Evolutionary conservation across 1,140 invertebrate genomes (phyloP), one percentile per base, ranked within the genome.

Genomic region (Cheumatopsyche charites): DNA sequence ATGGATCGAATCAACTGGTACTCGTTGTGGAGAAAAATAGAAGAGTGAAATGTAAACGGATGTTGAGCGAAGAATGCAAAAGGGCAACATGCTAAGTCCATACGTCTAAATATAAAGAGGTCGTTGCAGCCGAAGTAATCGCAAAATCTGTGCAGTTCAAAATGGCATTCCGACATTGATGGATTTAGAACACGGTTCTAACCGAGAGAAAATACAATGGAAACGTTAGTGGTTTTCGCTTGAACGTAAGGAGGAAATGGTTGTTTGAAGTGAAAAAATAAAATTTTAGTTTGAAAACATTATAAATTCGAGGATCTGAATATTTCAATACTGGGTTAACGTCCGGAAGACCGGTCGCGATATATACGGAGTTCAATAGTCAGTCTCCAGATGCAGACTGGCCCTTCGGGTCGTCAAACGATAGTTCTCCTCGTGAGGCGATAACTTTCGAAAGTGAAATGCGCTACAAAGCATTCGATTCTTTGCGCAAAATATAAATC

Each of bases 301-400:
- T 9, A 9, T 4, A 36, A 36, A 36, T 3, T 36, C 9, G 43
- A 12, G 13, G 13, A 47, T 47, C 13, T 15, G 43, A 47, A 47
- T 47, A n/a, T 15, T 15, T 47, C 3, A 58, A 58, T 58, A 58
- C 21, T 58, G 55, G 55, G 55, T 58, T 17, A 58, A 13, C 25
- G 55, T 58, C 55, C 55, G 55, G 23, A 58, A 58, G 55, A 58
- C 55, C 55, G 21, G 55, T 25, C 55, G 55, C 12, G 55, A 58
- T 21, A 25, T 52, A 17, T 17, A 17, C 47, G 47, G 9, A 9
- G 29, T 9, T 36, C 29, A 9, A 36, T 36, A 36, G 29, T 36
- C 9, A 36, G 3, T 4, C 29, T n/a, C 43, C 43, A 15, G 43
- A 4, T 12, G 43, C 43, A 47, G 15, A 58, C 55, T 25, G 21